Base-by-base conservation (phyloP, 2,888 invertebrate genomes). In the Smittia sp. region DNA sequence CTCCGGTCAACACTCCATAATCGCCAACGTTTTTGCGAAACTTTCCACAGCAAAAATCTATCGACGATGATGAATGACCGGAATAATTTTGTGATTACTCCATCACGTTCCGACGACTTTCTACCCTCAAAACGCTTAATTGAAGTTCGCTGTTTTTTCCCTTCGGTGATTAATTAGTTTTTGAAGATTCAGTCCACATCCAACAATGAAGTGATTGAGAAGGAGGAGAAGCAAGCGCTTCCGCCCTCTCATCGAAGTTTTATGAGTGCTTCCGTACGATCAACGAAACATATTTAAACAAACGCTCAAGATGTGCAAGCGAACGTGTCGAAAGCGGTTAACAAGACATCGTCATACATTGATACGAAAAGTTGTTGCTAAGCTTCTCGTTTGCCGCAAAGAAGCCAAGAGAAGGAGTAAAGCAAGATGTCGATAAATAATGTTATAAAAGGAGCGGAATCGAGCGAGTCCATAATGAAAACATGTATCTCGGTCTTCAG, bases 121-220 rank as follows among this genome's bases (percentile, higher is more conserved):
- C n/a, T n/a, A n/a, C n/a, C n/a, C 32, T 32, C 32, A 46, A 18
- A 38, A 46, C 24, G 11, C 54, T 69, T 69, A 69, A 69, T 69
- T 69, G 69, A 54, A 69, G 52, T 52, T 52, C 32, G 27, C n/a
- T 69, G 69, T 69, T 24, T 69, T 18, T 58, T 18, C 2, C 3
- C 58, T 58, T 18, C 25, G 9, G 54, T 69, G 69, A 69, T 69
- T 69, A 69, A 69, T 69, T 46, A 69, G 52, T 54, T 69, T 22
- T 58, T 22, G 13, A 25, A 4, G 9, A 32, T 32, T 46, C 46
- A 46, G n/a, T n/a, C 46, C 46, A 46, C 46, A 32, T 9, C 3
- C 32, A 32, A 32, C 32, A 9, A 32, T 32, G n/a, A n/a, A n/a
- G 3, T 32, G 32, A 32, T 32, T 32, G 32, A 32, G 32, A 32